Evolutionary conservation across 2,888 invertebrate species (phyloP), one percentile per base, ranked within the genome.

Genomic region (Dione vanillae): DNA sequence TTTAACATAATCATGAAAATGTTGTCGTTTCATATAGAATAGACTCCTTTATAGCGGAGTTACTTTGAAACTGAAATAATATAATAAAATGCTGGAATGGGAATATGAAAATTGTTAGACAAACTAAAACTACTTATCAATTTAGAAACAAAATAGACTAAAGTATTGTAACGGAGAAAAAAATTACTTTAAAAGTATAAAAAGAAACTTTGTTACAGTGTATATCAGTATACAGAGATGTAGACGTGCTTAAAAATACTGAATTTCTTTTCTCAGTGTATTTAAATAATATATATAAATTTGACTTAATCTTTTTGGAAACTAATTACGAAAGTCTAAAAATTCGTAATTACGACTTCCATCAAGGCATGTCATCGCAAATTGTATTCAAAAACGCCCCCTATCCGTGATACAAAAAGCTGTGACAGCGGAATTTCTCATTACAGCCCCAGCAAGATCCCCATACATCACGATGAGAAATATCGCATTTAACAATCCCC

Each of bases 381-480:
- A 79, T 78, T 78, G 74, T 79, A 77, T 80, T 85, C 79, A 84
- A 87, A 88, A 87, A 84, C 82, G 81, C 76, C 79, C 78, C 80
- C 80, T 77, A 78, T 75, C 79, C 81, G 79, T 87, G 85, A 87
- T 86, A 90, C 86, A 89, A 87, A 87, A 89, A 88, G 82, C 86
- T 78, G 86, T 88, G 91, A 91, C 91, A 90, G 84, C 82, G 91
- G 91, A 91, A 92, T 91, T 92, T 92, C 91, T 91, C 91, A 92
- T 92, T 92, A 91, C 87, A 78, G 86, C 84, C 81, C 77, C 85
- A 84, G 84, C 86, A 85, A 91, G 89, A 87, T 88, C 82, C 86
- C 84, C 85, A 90, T 91, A 90, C 82, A 89, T 91, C 91, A 91
- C 87, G 85, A 89, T 88, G 89, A 83, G 84, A 85, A 91, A 91